Conservation (phyloP, 2,888 invertebrate species). For the Tetramorium bicarinatum region DNA sequence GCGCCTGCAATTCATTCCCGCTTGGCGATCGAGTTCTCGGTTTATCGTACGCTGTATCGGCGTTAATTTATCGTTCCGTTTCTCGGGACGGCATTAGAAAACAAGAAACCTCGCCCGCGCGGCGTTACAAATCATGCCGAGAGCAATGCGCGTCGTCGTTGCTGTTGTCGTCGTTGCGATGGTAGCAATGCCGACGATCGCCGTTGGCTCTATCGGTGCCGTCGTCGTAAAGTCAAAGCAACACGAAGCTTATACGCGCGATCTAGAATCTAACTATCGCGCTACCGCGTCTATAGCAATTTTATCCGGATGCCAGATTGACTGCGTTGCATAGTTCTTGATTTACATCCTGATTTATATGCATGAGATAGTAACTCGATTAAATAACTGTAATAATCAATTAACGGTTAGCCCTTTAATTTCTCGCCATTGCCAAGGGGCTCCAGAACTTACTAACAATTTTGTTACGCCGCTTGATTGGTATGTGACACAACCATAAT, state of each 20-base stretch:
- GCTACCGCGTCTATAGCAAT: conserved; percentile 14
- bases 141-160: conserved; percentile 63
- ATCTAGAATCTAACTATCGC: conserved; percentile 24
- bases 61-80: conserved; percentile 80
- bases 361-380: conserved; percentile 23
- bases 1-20: conserved; percentile 77
- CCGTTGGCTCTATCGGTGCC: conserved; percentile 9
- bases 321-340: background rate
- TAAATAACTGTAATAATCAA: conserved; percentile 45
- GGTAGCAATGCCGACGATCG: conserved; percentile 24
- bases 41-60: conserved; percentile 80
- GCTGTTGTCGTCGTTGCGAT: conserved; percentile 56
- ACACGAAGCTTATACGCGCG: background rate
- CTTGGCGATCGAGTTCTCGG: conserved; percentile 75
- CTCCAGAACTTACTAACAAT: background rate
- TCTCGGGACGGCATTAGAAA: conserved; percentile 77
- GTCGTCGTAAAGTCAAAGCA: conserved; percentile 31
- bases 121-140: conserved; percentile 78
- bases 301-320: conserved; percentile 19
- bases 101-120: conserved; percentile 78
- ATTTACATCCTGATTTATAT: conserved; percentile 40
- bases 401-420: conserved; percentile 34
- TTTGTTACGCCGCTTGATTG: background rate
- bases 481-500: background rate
- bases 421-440: background rate